Base-by-base conservation (phyloP, 64 coral and sea anemone genomes). In the Dendrophyllia cribrosa region DNA sequence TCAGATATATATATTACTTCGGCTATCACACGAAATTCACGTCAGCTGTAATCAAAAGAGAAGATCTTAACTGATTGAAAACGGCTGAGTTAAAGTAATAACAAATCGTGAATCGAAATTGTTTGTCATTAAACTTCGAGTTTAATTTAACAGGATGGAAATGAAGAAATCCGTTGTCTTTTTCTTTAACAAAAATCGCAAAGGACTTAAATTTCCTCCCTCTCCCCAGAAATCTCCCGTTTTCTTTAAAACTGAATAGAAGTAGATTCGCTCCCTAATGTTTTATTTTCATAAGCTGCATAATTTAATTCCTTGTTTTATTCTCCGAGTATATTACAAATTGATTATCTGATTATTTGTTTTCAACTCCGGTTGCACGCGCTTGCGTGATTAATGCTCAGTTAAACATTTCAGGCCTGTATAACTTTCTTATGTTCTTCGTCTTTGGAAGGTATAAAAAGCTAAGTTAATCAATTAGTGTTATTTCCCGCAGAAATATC, bases 271-370 rank as follows among this genome's bases (percentile, higher is more conserved):
- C 80, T 84, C 61, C 80, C 59, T 9, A 20, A 50, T 45, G 80
- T 84, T 84, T 84, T 24, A 84, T 84, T 77, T 74, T 77, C 11
- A 77, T 77, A 55, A 77, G 13, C 48, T n/a, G 48, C 75, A 24
- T 77, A 52, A 77, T 55, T 77, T 49, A 13, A 67, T 44, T 49
- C n/a, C 62, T 21, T 51, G 45, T 66, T 21, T 84, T 84, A 67
- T 23, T 67, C 67, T 51, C 14, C 15, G 7, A 19, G 16, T 75
- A 17, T 75, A 46, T 56, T 74, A 50, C 72, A 4, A 49, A 13
- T 75, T 75, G 46, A 50, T 49, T 12, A 75, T 13, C 51, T 75
- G 46, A 50, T 49, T 12, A 75, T 13, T 50, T 75, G 72, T 49
- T 16, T 50, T 75, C 70, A 15, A 50, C 46, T 1, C 13, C 43